Percentiles rank a stretch among this genome's conserved stretches.
These are phyloP conservation scores for Euschistus heros DNA, from an alignment of 1,140 invertebrate genomes.

Conservation along the genomic window DNA sequence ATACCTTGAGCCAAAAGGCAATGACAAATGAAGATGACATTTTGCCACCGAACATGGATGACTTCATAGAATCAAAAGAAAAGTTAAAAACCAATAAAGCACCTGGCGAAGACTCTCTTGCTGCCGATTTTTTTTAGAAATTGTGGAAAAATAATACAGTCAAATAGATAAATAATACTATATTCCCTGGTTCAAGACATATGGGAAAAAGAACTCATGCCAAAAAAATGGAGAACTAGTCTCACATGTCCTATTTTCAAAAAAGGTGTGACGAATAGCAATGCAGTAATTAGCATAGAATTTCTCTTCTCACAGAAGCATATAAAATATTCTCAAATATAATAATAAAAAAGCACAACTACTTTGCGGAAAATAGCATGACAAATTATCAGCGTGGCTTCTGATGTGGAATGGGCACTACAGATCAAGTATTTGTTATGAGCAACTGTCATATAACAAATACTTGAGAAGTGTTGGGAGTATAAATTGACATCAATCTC, in stretches of 20 bases:
- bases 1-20: background rate
- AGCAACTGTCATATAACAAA: no score
- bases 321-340: no score
- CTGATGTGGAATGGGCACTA: no score
- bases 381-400: no score
- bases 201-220: background rate
- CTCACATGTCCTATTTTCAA: background rate
- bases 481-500: background rate
- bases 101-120: background rate
- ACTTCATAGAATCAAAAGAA: background rate
- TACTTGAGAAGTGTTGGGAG: background rate
- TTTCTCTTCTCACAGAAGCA: background rate
- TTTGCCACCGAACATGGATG: background rate
- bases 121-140: background rate
- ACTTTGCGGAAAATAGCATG: no score
- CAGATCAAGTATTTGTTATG: background rate
- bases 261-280: background rate
- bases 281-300: background rate
- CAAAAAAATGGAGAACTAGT: background rate
- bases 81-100: background rate
- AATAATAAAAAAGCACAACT: no score
- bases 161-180: background rate
- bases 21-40: background rate
- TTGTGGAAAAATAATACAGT: background rate
- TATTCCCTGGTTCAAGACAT: background rate